Evolutionary conservation across 2,888 invertebrate species (phyloP), one percentile per base, ranked within the genome.

Genomic region (Synanthedon formicaeformis): DNA sequence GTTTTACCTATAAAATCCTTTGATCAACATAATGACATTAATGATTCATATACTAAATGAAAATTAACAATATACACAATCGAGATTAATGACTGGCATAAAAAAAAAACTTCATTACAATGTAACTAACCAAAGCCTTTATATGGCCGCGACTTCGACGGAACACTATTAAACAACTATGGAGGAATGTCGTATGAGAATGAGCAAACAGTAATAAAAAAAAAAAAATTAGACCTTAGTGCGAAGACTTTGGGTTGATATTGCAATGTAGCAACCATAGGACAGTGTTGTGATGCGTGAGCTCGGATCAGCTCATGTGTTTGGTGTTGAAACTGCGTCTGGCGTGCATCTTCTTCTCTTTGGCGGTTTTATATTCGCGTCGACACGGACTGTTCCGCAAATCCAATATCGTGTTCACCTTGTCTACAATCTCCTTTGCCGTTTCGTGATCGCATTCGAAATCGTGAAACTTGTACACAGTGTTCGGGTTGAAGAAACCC

Each of bases 391-490:
- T 96, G 52, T 93, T 92, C 59, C 93, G 89, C 63, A 96, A 86
- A 68, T 96, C 94, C 56, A 97, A 78, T 58, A 97, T 96, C 56
- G 94, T 92, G 77, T 94, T 95, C 11, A 97, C 90, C 85, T 97
- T 96, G 59, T 93, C 92, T 0, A 95, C 93, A 51, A 97, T 96
- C 76, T 95, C 95, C 60, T 91, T 91, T 0, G 95, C 95, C 1
- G 90, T 90, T 3, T 88, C 88, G 50, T 90, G 89, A 58, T 96
- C 95, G 3, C 94, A 91, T 80, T 97, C 97, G 71, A 97, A 97
- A 70, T 95, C 95, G 65, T 95, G 95, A 69, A 93, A 92, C 73
- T 96, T 96, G 77, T 94, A 96, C 52, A 91, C 91, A 5, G 88
- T 78, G 57, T 74, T 81, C 53, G 73, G 71, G 58, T 77, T 72